Percentiles rank a stretch among this genome's conserved stretches.
phyloP scores from a whole-genome alignment of 1,140 invertebrate species.

The Halyomorpha halys region DNA sequence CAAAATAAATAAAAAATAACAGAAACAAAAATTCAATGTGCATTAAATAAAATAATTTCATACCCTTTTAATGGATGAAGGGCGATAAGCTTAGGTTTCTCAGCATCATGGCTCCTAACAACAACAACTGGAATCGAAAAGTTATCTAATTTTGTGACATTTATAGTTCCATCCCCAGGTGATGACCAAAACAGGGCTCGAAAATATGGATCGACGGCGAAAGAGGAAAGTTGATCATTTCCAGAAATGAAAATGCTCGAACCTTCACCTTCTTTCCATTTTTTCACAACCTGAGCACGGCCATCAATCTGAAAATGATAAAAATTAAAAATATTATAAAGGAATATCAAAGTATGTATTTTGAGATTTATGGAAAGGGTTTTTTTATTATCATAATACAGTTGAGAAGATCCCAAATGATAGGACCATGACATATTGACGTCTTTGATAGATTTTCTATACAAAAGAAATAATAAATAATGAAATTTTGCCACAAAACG shows the following conservation, averaged over 20 bases:
- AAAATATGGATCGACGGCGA: constrained; percentile 75
- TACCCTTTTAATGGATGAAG: constrained; percentile 67
- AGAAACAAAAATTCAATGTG: no score
- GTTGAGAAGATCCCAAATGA: no score
- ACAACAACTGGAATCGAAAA: constrained; percentile 55
- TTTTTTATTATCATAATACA: no score
- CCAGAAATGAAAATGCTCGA: constrained; percentile 2
- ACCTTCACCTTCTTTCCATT: constrained; percentile 49
- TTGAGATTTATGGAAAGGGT: no score
- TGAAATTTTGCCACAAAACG: no score
- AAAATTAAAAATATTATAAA: not conserved
- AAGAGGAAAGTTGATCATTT: not conserved
- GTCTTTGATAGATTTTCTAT: no score
- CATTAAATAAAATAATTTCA: no score
- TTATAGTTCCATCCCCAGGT: constrained; percentile 69
- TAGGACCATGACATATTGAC: no score
- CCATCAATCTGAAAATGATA: constrained; percentile 51
- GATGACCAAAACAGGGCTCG: constrained; percentile 82
- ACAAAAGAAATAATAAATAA: no score
- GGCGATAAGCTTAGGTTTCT: constrained; percentile 70
- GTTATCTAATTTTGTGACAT: constrained; percentile 65
- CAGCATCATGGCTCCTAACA: constrained; percentile 51
- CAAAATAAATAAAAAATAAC: no score
- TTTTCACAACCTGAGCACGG: constrained; percentile 59
- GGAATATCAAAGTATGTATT: no score